A percentile compares a stretch with the other conserved stretches of the same genome.
These are phyloP conservation scores for Thumatha senex DNA, from an alignment of 2,888 invertebrate genomes.

Conservation along the genomic window DNA sequence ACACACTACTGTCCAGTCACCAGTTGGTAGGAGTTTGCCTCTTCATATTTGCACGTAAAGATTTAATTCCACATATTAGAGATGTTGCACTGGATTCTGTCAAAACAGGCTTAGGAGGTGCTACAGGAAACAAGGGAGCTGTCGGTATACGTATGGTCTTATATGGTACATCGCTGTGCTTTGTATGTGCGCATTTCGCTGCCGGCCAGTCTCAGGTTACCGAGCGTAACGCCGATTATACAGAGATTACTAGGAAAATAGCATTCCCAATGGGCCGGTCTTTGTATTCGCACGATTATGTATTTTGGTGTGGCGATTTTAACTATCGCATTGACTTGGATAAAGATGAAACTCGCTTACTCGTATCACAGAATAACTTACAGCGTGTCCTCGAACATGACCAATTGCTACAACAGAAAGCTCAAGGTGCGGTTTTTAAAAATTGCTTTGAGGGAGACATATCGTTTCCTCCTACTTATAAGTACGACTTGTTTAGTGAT, in stretches of 20 bases:
- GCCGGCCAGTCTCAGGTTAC: conserved; percentile 98
- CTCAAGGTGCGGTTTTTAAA: conserved; percentile 93
- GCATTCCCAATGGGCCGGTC: conserved; percentile 96
- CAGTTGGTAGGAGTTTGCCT: conserved; percentile 99
- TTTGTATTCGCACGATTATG: conserved; percentile 97
- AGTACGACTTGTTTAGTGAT: conserved; percentile 99
- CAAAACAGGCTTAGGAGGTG: conserved; percentile 98
- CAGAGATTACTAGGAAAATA: conserved; percentile 96
- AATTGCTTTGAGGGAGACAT: conserved; percentile 97
- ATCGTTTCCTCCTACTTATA: conserved; percentile 97
- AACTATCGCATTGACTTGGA: conserved; percentile 98
- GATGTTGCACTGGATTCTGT: conserved; percentile 98
- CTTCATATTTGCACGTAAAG: conserved; percentile 96
- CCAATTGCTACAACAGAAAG: conserved; percentile 93
- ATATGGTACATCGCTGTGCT: conserved; percentile 97
- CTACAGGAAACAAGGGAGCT: conserved; percentile 99
- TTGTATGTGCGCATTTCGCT: conserved; percentile 99
- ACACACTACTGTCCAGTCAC: conserved; percentile 95
- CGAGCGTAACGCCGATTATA: conserved; percentile 98
- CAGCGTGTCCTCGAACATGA: conserved; percentile 91
- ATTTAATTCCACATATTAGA: conserved; percentile 93
- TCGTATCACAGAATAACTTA: conserved; percentile 90
- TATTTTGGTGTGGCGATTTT: conserved; percentile 99
- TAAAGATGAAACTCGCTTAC: conserved; percentile 95
- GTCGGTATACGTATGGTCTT: conserved; percentile 96